Percentiles rank a stretch among this genome's conserved stretches.
Conservation (phyloP, 2,113 vertebrate species). For the Cathartes aura region DNA sequence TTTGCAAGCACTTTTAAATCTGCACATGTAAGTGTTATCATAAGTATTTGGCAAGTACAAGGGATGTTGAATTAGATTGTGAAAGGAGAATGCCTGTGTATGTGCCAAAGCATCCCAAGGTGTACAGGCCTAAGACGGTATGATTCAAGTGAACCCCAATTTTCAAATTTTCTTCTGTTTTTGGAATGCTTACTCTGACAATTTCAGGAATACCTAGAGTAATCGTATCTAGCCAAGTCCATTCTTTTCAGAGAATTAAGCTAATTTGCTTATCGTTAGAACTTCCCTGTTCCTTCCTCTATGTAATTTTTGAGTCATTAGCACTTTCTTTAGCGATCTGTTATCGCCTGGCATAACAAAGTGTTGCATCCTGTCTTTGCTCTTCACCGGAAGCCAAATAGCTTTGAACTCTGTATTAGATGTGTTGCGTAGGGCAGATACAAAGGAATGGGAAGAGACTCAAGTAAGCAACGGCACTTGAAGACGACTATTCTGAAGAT, state of each 20-base stretch:
- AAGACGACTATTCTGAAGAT: neutral
- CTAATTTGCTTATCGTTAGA: neutral
- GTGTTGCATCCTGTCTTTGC: neutral
- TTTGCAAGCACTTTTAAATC: neutral
- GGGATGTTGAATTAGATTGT: neutral
- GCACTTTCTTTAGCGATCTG: rapidly evolving
- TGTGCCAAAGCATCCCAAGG: neutral
- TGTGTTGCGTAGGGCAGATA: neutral
- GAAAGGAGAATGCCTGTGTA: neutral
- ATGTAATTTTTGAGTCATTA: neutral
- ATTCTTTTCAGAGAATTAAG: neutral
- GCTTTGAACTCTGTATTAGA: neutral
- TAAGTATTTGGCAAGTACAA: neutral
- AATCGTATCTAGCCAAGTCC: neutral
- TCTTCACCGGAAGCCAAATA: neutral
- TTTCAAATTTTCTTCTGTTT: neutral
- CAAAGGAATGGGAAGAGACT: neutral
- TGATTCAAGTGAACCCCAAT: neutral
- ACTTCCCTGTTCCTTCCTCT: neutral
- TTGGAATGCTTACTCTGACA: neutral
- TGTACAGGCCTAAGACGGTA: neutral
- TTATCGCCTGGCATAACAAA: neutral
- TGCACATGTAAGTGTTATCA: neutral
- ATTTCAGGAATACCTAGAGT: neutral
- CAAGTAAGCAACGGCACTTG: neutral